phyloP scores from a whole-genome alignment of 2,797 vertebrate genomes.

The Smutsia temminckii region DNA sequence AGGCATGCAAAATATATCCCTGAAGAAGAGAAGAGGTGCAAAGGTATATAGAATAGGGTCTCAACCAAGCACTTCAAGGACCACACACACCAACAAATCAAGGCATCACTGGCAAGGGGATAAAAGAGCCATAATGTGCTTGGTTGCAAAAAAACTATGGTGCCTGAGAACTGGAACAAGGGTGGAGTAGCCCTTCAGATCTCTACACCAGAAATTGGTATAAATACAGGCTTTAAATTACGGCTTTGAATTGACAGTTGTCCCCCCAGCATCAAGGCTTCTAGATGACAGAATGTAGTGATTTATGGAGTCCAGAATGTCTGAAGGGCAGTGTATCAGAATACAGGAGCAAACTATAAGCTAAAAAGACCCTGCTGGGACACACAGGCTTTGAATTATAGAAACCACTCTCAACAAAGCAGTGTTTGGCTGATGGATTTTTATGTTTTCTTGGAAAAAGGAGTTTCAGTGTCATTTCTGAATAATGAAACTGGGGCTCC shows the following conservation, averaged over 20 bases:
- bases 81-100: not conserved
- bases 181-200: not conserved
- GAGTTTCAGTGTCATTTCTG: not conserved
- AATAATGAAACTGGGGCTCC: not conserved
- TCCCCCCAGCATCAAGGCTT: not conserved
- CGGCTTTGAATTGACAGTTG: not conserved
- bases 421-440: not conserved
- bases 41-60: not conserved
- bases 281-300: not conserved
- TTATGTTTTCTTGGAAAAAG: not conserved
- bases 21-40: not conserved
- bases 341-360: not conserved
- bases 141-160: not conserved
- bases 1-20: not conserved
- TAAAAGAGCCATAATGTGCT: not conserved
- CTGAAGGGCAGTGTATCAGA: not conserved
- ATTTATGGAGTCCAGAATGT: slow-evolving; percentile 6
- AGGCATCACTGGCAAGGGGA: not conserved
- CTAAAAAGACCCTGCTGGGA: not conserved
- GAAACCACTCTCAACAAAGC: not conserved
- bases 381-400: not conserved
- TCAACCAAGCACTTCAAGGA: not conserved
- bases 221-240: not conserved
- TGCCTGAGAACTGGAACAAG: not conserved
- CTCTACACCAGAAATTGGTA: not conserved